Percentiles rank a stretch among this genome's conserved stretches.
Evolutionary conservation across 2,797 vertebrate genomes (phyloP).

Genomic region (Carcharodon carcharias): DNA sequence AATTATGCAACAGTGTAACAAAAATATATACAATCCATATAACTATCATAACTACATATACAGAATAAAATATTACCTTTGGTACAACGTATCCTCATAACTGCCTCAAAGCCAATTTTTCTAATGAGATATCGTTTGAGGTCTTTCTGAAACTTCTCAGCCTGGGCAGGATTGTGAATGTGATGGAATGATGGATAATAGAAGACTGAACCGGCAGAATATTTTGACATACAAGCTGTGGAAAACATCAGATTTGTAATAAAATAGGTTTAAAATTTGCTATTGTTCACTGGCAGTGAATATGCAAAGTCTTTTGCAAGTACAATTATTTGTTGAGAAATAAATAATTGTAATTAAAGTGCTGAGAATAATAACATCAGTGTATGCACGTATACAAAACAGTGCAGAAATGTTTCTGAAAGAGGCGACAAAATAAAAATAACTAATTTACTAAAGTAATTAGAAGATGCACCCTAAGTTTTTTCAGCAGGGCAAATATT

Average conservation of each 20-base stretch:
- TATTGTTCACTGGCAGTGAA: not conserved
- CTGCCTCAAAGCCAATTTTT: constrained; percentile 96
- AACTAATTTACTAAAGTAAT: not conserved
- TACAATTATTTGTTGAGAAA: not conserved
- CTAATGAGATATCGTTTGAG: constrained; percentile 86
- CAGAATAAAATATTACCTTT: constrained; percentile 67
- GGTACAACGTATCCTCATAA: constrained; percentile 97
- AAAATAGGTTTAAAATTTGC: not conserved
- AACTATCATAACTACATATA: not conserved
- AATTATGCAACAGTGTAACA: not conserved
- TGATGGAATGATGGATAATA: constrained; percentile 90
- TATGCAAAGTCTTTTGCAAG: not conserved
- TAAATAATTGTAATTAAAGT: not conserved
- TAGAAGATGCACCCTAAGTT: not conserved
- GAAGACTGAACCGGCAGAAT: constrained; percentile 88
- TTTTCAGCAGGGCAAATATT: not conserved
- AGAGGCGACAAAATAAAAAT: not conserved
- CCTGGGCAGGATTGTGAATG: constrained; percentile 73
- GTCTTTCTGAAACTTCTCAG: constrained; percentile 82
- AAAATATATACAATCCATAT: not conserved
- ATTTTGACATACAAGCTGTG: constrained; percentile 90
- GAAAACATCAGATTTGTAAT: not conserved
- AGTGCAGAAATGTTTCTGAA: not conserved
- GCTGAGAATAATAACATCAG: not conserved
- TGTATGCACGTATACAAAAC: not conserved